Evolutionary conservation across 2,113 vertebrate genomes (phyloP).

Genomic region (Silurus asotus): DNA sequence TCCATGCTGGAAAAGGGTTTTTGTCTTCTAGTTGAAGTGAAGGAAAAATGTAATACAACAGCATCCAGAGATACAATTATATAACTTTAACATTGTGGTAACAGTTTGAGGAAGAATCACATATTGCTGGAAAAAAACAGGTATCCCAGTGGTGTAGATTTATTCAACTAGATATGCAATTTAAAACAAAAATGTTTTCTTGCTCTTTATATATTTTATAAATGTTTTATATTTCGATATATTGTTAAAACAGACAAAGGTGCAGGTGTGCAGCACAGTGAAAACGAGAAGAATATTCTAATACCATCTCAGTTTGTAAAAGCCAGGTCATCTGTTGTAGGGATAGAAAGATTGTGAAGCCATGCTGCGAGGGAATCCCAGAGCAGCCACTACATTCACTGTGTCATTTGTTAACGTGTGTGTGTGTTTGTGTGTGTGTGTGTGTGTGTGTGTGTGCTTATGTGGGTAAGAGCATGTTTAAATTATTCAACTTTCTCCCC

Average conservation of each 20-base stretch:
- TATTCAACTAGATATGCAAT: not conserved
- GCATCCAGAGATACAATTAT: too few relatives aligned
- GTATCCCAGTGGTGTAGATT: too few relatives aligned
- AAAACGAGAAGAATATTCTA: constrained; percentile 32
- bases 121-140: too few relatives aligned
- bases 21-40: too few relatives aligned
- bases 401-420: constrained; percentile 29
- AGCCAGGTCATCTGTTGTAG: constrained; percentile 54
- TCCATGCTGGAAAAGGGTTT: too few relatives aligned
- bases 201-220: not conserved
- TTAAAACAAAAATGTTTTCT: not conserved
- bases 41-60: too few relatives aligned
- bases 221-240: not conserved
- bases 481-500: constrained; percentile 18
- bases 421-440: constrained; percentile 31
- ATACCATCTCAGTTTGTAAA: constrained; percentile 29
- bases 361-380: constrained; percentile 28
- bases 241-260: not conserved
- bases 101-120: too few relatives aligned
- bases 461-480: constrained; percentile 8
- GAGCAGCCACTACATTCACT: constrained; percentile 28
- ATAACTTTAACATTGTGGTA: too few relatives aligned
- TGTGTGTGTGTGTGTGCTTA: constrained; percentile 19
- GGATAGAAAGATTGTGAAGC: constrained; percentile 28
- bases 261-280: constrained; percentile 2